phyloP scores from a whole-genome alignment of 2,113 vertebrate genomes.

The Leptobrachium leishanense region DNA sequence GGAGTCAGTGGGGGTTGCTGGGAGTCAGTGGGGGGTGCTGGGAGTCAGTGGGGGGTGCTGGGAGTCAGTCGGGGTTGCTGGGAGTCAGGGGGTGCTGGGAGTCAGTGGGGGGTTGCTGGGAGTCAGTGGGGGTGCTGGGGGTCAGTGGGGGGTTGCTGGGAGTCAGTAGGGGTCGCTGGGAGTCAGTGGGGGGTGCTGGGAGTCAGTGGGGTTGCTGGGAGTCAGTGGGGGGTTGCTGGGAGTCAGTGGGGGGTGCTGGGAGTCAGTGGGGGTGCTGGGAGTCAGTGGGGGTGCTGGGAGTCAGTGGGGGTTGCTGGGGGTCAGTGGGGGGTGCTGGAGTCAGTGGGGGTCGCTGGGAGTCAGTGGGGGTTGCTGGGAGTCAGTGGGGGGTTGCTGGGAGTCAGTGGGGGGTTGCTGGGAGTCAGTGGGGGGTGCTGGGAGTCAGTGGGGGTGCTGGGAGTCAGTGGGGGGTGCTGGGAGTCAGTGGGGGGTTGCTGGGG shows the following conservation, averaged over 20 bases:
- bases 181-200: neutral
- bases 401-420: neutral
- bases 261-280: neutral
- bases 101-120: no score
- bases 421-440: neutral
- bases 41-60: neutral
- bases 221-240: neutral
- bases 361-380: neutral
- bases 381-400: neutral
- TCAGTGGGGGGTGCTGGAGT: neutral
- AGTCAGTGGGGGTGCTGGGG: no score
- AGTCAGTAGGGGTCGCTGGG: no score
- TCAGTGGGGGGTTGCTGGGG: neutral
- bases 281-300: neutral
- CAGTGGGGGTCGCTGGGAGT: no score
- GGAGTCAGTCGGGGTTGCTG: no score
- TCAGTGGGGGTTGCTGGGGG: neutral
- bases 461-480: neutral
- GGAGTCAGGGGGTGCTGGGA: no score
- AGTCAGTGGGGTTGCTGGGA: neutral
- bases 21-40: neutral
- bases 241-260: neutral
- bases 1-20: neutral
- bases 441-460: neutral
- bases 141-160: no score